A percentile compares a stretch with the other conserved stretches of the same genome.
phyloP scores from a whole-genome alignment of 2,888 invertebrate genomes.

The Gari tellinella region DNA sequence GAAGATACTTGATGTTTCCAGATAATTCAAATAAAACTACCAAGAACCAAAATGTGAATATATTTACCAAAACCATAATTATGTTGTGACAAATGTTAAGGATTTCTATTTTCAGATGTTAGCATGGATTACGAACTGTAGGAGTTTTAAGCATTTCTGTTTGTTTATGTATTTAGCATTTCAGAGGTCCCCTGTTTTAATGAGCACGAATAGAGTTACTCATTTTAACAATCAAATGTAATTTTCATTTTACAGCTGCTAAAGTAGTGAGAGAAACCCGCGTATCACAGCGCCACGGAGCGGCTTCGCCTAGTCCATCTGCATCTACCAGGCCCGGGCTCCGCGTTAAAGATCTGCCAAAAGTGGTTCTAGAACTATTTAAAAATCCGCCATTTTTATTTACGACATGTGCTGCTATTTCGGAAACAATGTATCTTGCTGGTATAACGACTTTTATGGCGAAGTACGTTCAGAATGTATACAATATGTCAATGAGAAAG shows the following conservation, averaged over 20 bases:
- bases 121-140: too few relatives aligned
- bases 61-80: too few relatives aligned
- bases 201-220: too few relatives aligned
- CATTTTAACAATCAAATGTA: too few relatives aligned
- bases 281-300: conserved; percentile 70
- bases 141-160: too few relatives aligned
- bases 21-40: too few relatives aligned
- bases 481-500: conserved; percentile 88
- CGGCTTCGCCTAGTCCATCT: conserved; percentile 6
- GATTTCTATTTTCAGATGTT: too few relatives aligned
- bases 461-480: conserved; percentile 91
- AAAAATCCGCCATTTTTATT: conserved; percentile 86
- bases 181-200: too few relatives aligned
- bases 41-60: too few relatives aligned
- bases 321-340: conserved; percentile 34
- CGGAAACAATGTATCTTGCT: conserved; percentile 78
- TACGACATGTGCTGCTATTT: conserved; percentile 88
- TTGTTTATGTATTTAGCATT: too few relatives aligned
- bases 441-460: conserved; percentile 90
- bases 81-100: too few relatives aligned
- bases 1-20: too few relatives aligned
- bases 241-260: conserved; percentile 60
- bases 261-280: conserved; percentile 61
- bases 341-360: conserved; percentile 44
- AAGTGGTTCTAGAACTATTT: conserved; percentile 53